phyloP scores from a whole-genome alignment of 2,888 invertebrate species.

The Diaperis boleti region DNA sequence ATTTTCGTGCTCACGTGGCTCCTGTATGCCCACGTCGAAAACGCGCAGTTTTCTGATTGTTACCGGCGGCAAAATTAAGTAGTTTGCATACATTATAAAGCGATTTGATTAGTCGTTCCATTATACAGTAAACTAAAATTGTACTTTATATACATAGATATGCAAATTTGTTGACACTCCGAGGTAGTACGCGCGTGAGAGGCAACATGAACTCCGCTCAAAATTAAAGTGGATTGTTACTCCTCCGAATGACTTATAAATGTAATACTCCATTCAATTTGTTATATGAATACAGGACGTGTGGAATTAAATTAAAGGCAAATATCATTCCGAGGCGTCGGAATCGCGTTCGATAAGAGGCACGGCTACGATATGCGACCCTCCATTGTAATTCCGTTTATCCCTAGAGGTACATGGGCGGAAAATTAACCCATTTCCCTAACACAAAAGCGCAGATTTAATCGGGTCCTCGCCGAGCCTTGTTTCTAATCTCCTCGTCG shows the following conservation, averaged over 20 bases:
- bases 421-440: slow-evolving; percentile 67
- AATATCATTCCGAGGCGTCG: slow-evolving; percentile 54
- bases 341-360: slow-evolving; percentile 53
- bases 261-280: slow-evolving; percentile 58
- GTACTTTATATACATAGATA: slow-evolving; percentile 58
- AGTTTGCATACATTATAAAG: slow-evolving; percentile 54
- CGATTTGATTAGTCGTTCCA: slow-evolving; percentile 54
- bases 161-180: slow-evolving; percentile 53
- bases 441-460: slow-evolving; percentile 64
- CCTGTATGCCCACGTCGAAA: slow-evolving; percentile 16
- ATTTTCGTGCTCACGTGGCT: not conserved
- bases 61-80: slow-evolving; percentile 49
- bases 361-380: slow-evolving; percentile 52
- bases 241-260: slow-evolving; percentile 53
- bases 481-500: slow-evolving; percentile 51
- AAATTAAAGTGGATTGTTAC: slow-evolving; percentile 52
- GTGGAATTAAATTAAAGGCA: slow-evolving; percentile 60
- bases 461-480: slow-evolving; percentile 55
- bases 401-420: slow-evolving; percentile 64
- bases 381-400: slow-evolving; percentile 62
- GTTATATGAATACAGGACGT: slow-evolving; percentile 54
- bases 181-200: slow-evolving; percentile 30
- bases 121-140: slow-evolving; percentile 52
- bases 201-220: slow-evolving; percentile 34
- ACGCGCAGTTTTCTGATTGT: slow-evolving; percentile 27